Conservation (phyloP, 2,888 invertebrate species). For the Aphrophora alni region DNA sequence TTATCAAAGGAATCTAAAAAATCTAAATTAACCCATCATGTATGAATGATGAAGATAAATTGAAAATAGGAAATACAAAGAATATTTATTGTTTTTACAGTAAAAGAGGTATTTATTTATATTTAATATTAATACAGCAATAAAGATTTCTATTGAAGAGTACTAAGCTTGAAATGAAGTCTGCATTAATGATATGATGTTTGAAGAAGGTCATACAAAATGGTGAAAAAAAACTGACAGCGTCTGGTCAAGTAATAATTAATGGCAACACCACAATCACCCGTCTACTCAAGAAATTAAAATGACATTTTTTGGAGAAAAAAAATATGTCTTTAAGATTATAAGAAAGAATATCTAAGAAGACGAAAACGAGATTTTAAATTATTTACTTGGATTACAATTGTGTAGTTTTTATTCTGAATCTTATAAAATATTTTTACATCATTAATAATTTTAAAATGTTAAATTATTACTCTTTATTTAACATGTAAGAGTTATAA, state of each 20-base stretch:
- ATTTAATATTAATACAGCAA: not conserved
- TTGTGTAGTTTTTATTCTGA: not conserved
- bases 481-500: too few relatives aligned
- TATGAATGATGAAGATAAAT: too few relatives aligned
- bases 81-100: not conserved
- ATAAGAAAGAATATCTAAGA: not conserved
- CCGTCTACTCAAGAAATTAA: not conserved
- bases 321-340: not conserved
- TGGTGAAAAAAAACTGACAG: not conserved
- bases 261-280: not conserved
- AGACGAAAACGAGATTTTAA: not conserved
- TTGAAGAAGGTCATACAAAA: not conserved
- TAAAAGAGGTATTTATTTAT: not conserved
- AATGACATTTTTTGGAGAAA: not conserved
- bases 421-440: too few relatives aligned
- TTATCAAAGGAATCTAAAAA: too few relatives aligned
- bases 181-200: not conserved
- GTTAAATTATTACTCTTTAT: too few relatives aligned
- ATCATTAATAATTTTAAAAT: too few relatives aligned
- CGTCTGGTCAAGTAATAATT: not conserved
- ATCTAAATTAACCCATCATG: too few relatives aligned
- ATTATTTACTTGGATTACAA: not conserved
- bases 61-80: not conserved
- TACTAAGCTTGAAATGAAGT: not conserved
- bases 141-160: not conserved